These are phyloP conservation scores for Sebastolobus altivelis DNA, from an alignment of 2,797 vertebrate genomes.

Conservation along the genomic window DNA sequence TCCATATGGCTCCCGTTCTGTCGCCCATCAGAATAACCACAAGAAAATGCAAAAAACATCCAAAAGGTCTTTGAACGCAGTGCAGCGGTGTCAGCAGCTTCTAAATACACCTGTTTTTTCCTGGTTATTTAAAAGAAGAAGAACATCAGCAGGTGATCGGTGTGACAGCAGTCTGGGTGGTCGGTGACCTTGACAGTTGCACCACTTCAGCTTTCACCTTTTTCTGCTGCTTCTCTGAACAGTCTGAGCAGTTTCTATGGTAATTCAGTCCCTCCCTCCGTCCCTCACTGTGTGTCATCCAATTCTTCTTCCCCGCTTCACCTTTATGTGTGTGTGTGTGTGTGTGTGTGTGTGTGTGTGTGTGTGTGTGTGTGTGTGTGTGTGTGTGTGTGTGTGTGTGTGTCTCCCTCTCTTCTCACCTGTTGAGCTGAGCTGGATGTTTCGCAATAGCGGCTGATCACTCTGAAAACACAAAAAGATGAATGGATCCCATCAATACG, in stretches of 20 bases:
- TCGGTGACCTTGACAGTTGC: constrained; percentile 45
- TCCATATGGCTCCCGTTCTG: constrained; percentile 60
- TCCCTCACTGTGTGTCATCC: constrained; percentile 66
- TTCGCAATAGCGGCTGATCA: neutral
- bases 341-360: constrained; percentile 28
- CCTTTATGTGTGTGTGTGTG: constrained; percentile 37
- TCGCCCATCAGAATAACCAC: constrained; percentile 28
- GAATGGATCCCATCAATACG: neutral
- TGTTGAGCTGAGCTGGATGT: constrained; percentile 11
- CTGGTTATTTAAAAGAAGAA: neutral
- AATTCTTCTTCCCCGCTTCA: constrained; percentile 55
- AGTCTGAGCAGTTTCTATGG: constrained; percentile 71
- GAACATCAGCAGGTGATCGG: neutral
- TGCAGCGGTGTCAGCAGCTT: neutral
- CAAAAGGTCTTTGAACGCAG: neutral
- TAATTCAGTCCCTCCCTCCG: constrained; percentile 72
- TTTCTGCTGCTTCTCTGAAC: constrained; percentile 58
- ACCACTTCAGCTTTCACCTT: constrained; percentile 59
- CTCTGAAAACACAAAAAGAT: neutral
- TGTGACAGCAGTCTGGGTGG: neutral
- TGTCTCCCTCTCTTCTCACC: constrained; percentile 7
- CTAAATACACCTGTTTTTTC: neutral
- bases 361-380: constrained; percentile 28
- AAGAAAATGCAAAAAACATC: constrained; percentile 32
- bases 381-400: neutral